phyloP scores from a whole-genome alignment of 2,113 vertebrate genomes.

The Indri indri region DNA sequence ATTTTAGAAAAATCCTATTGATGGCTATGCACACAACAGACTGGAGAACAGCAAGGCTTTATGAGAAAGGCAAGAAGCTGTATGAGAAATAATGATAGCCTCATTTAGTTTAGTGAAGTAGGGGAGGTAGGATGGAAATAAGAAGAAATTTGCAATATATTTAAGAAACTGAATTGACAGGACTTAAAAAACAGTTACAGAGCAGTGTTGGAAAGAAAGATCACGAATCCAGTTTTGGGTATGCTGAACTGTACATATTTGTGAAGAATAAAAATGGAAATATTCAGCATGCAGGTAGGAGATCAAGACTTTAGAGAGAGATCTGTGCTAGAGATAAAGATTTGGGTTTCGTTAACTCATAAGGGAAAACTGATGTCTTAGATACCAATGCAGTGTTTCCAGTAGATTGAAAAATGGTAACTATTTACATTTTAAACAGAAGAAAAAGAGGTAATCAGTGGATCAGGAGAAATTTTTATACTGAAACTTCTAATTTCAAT shows the following conservation, averaged over 20 bases:
- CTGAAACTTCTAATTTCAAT: slow-evolving; percentile 16
- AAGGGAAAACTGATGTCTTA: background rate
- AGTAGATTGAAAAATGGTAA: background rate
- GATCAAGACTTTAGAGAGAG: background rate
- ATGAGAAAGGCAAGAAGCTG: background rate
- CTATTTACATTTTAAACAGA: background rate
- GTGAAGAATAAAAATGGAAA: background rate
- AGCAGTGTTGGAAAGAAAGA: background rate
- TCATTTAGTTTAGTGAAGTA: background rate
- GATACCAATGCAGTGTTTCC: background rate
- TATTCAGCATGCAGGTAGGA: background rate
- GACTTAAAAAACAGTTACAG: background rate
- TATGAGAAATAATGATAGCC: background rate
- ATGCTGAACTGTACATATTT: background rate
- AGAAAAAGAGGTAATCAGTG: slow-evolving; percentile 15
- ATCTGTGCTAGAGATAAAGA: background rate
- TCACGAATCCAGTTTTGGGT: background rate
- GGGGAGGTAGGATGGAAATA: background rate
- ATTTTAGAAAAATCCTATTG: slow-evolving; percentile 6
- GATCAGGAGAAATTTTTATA: slow-evolving; percentile 3
- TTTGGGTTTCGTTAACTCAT: background rate
- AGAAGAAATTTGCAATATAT: background rate
- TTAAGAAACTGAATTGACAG: background rate
- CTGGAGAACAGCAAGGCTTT: background rate
- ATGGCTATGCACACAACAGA: background rate